A percentile compares a stretch with the other conserved stretches of the same genome.
These are phyloP conservation scores for Rhynchomys soricoides DNA, from an alignment of 2,113 vertebrate species.

Conservation along the genomic window DNA sequence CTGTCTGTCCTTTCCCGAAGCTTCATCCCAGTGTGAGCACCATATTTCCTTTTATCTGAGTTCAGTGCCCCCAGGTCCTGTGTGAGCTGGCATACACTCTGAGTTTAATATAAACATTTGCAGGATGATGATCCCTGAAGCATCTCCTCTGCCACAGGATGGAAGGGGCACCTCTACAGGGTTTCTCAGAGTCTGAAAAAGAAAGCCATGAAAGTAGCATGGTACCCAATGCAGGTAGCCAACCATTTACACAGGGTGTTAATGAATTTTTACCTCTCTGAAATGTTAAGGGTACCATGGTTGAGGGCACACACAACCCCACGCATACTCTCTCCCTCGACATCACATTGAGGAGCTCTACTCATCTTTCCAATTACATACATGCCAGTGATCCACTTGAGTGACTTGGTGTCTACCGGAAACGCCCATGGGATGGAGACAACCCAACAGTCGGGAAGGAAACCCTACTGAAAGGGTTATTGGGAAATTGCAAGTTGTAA, in stretches of 20 bases:
- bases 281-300: not conserved
- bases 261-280: not conserved
- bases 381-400: accelerated
- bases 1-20: too few relatives aligned
- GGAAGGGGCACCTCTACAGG: too few relatives aligned
- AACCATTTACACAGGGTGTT: too few relatives aligned
- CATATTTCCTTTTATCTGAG: not conserved
- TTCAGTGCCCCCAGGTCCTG: too few relatives aligned
- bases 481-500: not conserved
- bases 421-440: not conserved
- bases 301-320: too few relatives aligned
- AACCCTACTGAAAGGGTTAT: not conserved
- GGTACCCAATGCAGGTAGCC: too few relatives aligned
- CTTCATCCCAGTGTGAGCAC: not conserved
- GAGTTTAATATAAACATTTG: too few relatives aligned
- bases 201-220: too few relatives aligned
- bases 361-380: accelerated
- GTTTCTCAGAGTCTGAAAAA: not conserved
- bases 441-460: too few relatives aligned
- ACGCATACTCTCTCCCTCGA: not conserved
- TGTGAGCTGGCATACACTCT: accelerated
- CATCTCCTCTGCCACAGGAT: not conserved
- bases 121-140: accelerated
- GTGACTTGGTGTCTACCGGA: too few relatives aligned
- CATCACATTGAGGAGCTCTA: not conserved